Base-by-base conservation (phyloP, 2,113 vertebrate species). In the Petrocephalus zakoni region DNA sequence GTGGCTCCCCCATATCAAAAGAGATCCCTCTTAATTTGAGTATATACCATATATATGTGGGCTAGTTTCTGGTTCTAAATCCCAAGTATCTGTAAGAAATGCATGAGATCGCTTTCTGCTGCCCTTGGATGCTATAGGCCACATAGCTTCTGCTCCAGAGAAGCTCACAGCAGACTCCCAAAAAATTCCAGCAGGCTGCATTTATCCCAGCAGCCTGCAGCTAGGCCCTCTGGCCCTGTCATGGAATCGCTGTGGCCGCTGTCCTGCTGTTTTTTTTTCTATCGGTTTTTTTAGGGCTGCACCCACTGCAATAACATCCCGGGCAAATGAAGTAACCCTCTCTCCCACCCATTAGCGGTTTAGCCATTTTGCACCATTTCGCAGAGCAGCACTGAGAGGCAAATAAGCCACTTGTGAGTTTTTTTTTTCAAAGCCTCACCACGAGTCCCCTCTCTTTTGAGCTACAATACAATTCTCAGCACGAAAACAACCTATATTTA, bases 271-370 rank as follows among this genome's bases (percentile, higher is more conserved):
- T 88, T 64, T 68, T 58, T 55, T 42, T 42, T 42, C 42, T 42
- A 2, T 42, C 3, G 8, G 11, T 64, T 61, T 56, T 6, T 19
- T 56, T 17, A 52, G 6, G 51, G 37, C 81, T 51, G 13, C 82
- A 49, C 56, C 56, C 46, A 25, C 58, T 89, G 82, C 42, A 68
- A 85, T 85, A 85, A 85, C 83, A 64, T 52, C 82, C 53, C 10
- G 9, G 49, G 29, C n/a, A 82, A 47, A 86, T 72, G 82, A 86
- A 89, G 88, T 89, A 75, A 86, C 25, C 22, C 42, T 42, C 56
- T 4, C 56, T 29, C 47, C 61, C 25, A 49, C 64, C 22, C 46
- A 85, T 64, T 82, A 58, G 42, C 37, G 22, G 42, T n/a, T 22
- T 42, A 55, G 34, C 10, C 22, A 53, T 64, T 88, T n/a, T 21